Evolutionary conservation across 2,113 vertebrate species (phyloP).

Genomic region (Machaerirhynchus nigripectus): DNA sequence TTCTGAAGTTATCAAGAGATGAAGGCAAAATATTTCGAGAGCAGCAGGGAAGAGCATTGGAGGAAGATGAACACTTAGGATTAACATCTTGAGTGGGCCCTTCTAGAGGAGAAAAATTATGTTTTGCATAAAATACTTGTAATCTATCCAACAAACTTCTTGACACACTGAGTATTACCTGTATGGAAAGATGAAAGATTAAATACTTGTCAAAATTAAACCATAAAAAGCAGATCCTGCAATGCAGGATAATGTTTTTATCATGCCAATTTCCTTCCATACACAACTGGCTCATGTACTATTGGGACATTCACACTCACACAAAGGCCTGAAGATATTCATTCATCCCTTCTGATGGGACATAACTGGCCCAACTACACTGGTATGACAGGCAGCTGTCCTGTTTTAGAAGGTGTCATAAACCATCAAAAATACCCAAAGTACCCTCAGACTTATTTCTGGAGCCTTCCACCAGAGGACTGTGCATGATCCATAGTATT

Average conservation of each 20-base stretch:
- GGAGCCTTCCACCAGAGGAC: background rate
- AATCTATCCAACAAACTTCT: background rate
- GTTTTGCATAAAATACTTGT: background rate
- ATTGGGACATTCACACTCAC: fast-evolving
- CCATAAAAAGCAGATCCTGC: background rate
- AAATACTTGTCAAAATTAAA: background rate
- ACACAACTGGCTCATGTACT: background rate
- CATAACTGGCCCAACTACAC: background rate
- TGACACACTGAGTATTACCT: background rate
- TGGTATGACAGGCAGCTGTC: background rate
- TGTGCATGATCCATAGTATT: background rate
- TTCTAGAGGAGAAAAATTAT: background rate
- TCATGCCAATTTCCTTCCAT: background rate
- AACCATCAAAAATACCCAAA: background rate
- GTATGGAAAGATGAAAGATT: background rate
- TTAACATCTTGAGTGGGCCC: background rate
- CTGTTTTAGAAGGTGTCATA: background rate
- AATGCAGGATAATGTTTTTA: background rate
- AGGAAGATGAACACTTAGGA: background rate
- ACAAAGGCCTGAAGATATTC: background rate
- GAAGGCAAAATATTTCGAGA: background rate
- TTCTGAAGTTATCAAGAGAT: background rate
- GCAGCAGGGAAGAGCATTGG: background rate
- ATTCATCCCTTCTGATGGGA: background rate
- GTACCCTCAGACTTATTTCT: background rate